Percentiles rank a stretch among this genome's conserved stretches.
Conservation (phyloP, 2,888 invertebrate genomes). For the Noctua janthina region DNA sequence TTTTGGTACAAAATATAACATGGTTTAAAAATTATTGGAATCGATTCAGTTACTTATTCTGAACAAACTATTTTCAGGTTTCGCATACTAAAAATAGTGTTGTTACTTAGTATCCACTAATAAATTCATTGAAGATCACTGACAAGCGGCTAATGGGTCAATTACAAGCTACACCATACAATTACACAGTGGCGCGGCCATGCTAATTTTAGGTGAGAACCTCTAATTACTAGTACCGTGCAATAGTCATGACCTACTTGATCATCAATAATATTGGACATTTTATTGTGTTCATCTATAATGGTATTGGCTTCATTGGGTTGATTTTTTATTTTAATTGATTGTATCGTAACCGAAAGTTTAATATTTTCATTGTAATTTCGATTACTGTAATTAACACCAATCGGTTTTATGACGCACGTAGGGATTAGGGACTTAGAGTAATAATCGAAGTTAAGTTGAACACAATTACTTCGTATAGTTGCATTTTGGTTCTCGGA, state of each 20-base stretch:
- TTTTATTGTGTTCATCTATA: constrained; percentile 3
- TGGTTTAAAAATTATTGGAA: no score
- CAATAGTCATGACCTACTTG: constrained; percentile 41
- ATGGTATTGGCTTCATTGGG: neutral
- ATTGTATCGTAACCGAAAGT: neutral
- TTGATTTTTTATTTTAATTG: neutral
- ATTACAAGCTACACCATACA: constrained; percentile 38
- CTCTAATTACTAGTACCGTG: neutral
- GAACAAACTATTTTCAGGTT: no score
- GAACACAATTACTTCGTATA: no score
- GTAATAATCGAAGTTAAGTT: neutral
- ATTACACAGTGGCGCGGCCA: constrained; percentile 32
- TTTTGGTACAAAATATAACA: no score
- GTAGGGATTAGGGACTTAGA: neutral
- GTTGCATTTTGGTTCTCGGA: neutral
- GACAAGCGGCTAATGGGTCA: constrained; percentile 11
- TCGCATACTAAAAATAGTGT: no score
- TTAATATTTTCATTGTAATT: neutral
- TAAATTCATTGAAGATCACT: constrained; percentile 21
- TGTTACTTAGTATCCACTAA: neutral
- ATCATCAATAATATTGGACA: neutral
- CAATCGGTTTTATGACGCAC: neutral
- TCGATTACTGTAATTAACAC: neutral
- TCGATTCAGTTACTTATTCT: no score
- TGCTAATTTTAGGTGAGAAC: constrained; percentile 49